These are phyloP conservation scores for Busseola fusca DNA, from an alignment of 2,888 invertebrate genomes.

Conservation along the genomic window DNA sequence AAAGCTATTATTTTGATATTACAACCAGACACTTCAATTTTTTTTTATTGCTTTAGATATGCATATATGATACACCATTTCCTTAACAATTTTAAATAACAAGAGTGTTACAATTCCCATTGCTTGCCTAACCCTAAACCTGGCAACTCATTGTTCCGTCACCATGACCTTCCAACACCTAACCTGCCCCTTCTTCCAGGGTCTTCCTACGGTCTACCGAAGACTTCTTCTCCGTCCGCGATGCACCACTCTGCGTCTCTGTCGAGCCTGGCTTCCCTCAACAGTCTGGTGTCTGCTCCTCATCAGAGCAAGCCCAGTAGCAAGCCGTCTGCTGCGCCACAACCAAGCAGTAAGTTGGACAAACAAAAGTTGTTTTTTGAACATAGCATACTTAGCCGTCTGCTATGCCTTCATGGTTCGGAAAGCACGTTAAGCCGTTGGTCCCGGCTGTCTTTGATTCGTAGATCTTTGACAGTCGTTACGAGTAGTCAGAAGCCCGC, in stretches of 20 bases:
- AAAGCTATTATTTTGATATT: background rate
- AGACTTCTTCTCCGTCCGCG: constrained; percentile 85
- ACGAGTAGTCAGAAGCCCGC: no score
- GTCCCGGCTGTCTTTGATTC: no score
- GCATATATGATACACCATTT: background rate
- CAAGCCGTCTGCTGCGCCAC: constrained; percentile 66
- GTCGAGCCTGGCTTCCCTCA: constrained; percentile 83
- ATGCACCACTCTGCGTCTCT: constrained; percentile 81
- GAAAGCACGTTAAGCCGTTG: no score
- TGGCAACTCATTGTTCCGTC: background rate
- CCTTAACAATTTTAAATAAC: no score
- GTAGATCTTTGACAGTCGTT: no score
- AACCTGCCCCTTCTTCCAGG: constrained; percentile 69
- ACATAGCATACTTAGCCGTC: no score
- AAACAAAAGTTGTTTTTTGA: background rate
- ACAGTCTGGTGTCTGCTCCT: constrained; percentile 81
- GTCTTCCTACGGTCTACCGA: constrained; percentile 85
- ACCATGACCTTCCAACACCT: no score
- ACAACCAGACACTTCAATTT: background rate
- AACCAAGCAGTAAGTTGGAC: constrained; percentile 73
- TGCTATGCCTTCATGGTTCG: no score
- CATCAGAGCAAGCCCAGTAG: constrained; percentile 76
- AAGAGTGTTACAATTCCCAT: background rate
- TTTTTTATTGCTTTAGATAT: background rate
- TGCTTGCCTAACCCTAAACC: background rate